A percentile compares a stretch with the other conserved stretches of the same genome.
Conservation (phyloP, 2,797 vertebrate genomes). For the Sebastes steindachneri region DNA sequence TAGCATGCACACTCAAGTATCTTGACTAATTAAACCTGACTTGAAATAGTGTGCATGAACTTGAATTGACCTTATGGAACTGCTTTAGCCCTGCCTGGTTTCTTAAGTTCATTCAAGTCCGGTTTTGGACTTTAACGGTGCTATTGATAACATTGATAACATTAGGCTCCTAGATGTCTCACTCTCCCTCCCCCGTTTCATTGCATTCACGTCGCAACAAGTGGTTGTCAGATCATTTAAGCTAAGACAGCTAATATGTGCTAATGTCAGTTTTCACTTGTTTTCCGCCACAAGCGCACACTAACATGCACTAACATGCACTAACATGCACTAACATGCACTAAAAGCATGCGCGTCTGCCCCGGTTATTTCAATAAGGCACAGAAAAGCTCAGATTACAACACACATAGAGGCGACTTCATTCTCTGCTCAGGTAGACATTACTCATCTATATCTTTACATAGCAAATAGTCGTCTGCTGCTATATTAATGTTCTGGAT, state of each 20-base stretch:
- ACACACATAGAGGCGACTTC: not conserved
- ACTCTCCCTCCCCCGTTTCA: too few relatives aligned
- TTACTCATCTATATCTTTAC: not conserved
- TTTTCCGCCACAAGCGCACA: too few relatives aligned
- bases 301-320: too few relatives aligned
- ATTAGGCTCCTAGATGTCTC: fast-evolving
- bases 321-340: too few relatives aligned
- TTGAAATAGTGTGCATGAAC: not conserved
- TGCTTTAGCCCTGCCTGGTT: not conserved
- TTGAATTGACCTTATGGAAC: not conserved
- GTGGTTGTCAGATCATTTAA: too few relatives aligned
- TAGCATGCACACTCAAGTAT: not conserved
- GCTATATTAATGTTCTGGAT: not conserved
- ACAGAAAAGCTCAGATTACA: too few relatives aligned
- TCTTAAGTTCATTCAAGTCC: not conserved
- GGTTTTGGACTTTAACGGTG: not conserved
- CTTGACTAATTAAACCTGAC: not conserved
- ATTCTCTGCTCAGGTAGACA: not conserved
- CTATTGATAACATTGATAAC: too few relatives aligned
- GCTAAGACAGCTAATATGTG: too few relatives aligned
- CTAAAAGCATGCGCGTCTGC: too few relatives aligned
- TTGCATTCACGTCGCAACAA: too few relatives aligned
- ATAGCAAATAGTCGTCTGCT: not conserved
- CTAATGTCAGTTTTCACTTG: too few relatives aligned
- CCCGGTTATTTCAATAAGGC: too few relatives aligned